Base-by-base conservation (phyloP, 2,888 invertebrate genomes). In the Graphium colonna region DNA sequence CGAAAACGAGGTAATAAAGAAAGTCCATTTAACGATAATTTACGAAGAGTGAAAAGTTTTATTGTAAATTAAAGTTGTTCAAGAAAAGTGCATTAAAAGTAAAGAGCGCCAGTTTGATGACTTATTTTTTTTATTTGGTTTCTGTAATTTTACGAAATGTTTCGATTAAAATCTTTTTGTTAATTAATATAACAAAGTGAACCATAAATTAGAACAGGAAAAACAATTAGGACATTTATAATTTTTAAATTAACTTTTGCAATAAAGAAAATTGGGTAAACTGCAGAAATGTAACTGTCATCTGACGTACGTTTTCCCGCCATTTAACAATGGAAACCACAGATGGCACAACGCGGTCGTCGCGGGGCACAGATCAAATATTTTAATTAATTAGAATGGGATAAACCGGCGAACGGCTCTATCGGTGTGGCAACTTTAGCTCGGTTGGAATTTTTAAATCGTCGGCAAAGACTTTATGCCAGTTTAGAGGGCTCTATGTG, bases 401-500 rank as follows among this genome's bases (percentile, higher is more conserved):
- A 33, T 16, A 38, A 12, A 49, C 12, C 40, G 38, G 12, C n/a
- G 31, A 46, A 47, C 28, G 33, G 13, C 36, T 40, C 12, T 55
- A 59, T 59, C 56, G 56, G 45, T 40, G n/a, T n/a, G n/a, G n/a
- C n/a, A 44, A 71, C 69, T 73, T 73, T 68, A 64, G 63, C 63
- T 64, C 61, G 64, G 69, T 62, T 65, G 67, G 69, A 77, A 72
- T 75, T 71, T 54, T 71, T 71, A 77, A 77, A 75, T 67, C 67
- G 71, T 69, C 65, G 65, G 63, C 61, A 63, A 68, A 71, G 64
- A 70, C 73, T 71, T 73, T 69, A 68, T 65, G 61, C 71, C 61
- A 63, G 63, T 73, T 72, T 69, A 66, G 60, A 75, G 73, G 68
- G 67, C 72, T 75, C 71, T 68, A 71, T 75, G 72, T 75, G 69